Percentiles rank a stretch among this genome's conserved stretches.
These are phyloP conservation scores for Sebastes nivosus DNA, from an alignment of 2,797 vertebrate genomes.

Conservation along the genomic window DNA sequence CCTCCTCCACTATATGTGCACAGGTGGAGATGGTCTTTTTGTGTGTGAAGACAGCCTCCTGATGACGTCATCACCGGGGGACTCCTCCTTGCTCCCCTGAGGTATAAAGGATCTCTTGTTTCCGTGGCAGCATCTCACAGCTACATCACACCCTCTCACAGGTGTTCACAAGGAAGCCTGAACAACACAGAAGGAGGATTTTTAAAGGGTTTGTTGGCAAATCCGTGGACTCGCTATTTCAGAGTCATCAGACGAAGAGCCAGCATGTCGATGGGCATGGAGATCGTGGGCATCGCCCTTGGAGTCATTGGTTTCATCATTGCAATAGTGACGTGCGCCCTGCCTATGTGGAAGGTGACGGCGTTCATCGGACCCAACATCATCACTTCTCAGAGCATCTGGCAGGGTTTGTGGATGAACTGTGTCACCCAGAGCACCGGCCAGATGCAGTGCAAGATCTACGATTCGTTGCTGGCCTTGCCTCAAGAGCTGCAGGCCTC, in stretches of 20 bases:
- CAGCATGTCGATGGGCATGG: conserved; percentile 94
- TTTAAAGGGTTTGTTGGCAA: neutral
- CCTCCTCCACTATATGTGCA: conserved; percentile 42
- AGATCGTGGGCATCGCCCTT: conserved; percentile 89
- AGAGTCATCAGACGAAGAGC: neutral
- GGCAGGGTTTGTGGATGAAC: conserved; percentile 92
- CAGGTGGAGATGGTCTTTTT: conserved; percentile 32
- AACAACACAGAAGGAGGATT: conserved; percentile 1
- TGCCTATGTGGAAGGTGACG: conserved; percentile 92
- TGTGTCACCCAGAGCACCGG: conserved; percentile 92
- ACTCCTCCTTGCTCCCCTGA: conserved; percentile 71
- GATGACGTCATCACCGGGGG: conserved; percentile 67
- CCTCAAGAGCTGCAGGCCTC: conserved; percentile 91
- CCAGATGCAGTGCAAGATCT: conserved; percentile 93
- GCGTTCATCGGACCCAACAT: conserved; percentile 94
- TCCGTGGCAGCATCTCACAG: conserved; percentile 63
- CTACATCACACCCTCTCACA: conserved; percentile 41
- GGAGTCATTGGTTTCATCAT: conserved; percentile 89
- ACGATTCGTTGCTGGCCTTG: conserved; percentile 89
- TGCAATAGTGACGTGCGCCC: conserved; percentile 85
- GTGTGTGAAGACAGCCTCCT: conserved; percentile 31
- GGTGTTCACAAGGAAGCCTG: conserved; percentile 35
- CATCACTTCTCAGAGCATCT: conserved; percentile 88
- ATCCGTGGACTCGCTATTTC: neutral
- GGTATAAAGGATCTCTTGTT: conserved; percentile 79